Evolutionary conservation across 2,797 vertebrate genomes (phyloP).

Genomic region (Micropoecilia bifurca): DNA sequence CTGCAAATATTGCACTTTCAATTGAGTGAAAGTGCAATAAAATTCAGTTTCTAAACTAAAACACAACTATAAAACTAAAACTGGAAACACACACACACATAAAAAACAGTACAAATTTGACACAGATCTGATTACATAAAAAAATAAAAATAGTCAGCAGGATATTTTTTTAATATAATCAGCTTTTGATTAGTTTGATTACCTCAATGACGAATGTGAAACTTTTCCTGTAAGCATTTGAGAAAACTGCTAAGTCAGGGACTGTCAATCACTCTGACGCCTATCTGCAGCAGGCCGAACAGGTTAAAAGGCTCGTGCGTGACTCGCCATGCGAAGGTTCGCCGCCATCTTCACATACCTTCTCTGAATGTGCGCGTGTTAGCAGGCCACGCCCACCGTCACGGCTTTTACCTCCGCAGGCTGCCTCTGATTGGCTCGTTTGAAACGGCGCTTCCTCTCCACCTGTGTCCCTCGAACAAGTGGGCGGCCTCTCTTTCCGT

Average conservation of each 20-base stretch:
- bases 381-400: background rate
- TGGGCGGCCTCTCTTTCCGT: background rate
- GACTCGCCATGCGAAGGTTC: background rate
- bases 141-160: background rate
- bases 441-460: background rate
- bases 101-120: background rate
- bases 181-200: no score
- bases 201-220: background rate
- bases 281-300: slow-evolving; percentile 52
- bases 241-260: background rate
- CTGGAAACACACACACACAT: background rate
- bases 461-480: background rate
- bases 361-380: background rate
- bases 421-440: slow-evolving; percentile 24
- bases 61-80: background rate
- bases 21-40: background rate
- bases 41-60: background rate
- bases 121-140: background rate
- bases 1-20: background rate
- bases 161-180: background rate
- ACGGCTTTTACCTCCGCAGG: background rate
- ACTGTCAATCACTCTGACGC: slow-evolving; percentile 29
- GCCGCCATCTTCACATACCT: slow-evolving; percentile 18
- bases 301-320: slow-evolving; percentile 6
- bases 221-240: background rate